These are phyloP conservation scores for Agonopterix arenella DNA, from an alignment of 2,888 invertebrate species.

Conservation along the genomic window DNA sequence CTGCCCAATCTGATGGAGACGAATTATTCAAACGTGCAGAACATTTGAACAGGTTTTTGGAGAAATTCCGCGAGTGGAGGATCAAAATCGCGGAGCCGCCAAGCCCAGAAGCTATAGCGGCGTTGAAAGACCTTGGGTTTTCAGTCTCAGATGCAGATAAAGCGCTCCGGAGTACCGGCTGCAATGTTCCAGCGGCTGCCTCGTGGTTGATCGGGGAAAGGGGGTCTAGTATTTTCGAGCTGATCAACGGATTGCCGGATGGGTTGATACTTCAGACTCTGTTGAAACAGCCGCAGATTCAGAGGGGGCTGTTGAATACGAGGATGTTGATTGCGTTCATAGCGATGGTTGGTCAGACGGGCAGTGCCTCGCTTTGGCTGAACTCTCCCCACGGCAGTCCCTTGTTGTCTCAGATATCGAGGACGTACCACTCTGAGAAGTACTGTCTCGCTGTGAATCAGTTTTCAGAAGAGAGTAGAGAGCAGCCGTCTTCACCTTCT, in stretches of 20 bases:
- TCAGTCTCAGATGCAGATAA: slow-evolving; percentile 44
- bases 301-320: slow-evolving; percentile 59
- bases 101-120: slow-evolving; percentile 39
- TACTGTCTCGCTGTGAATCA: slow-evolving; percentile 68
- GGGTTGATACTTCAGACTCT: slow-evolving; percentile 54
- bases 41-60: slow-evolving; percentile 53
- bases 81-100: slow-evolving; percentile 47
- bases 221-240: slow-evolving; percentile 61
- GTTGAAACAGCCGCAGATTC: slow-evolving; percentile 63
- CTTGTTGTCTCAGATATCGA: slow-evolving; percentile 59
- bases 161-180: slow-evolving; percentile 52
- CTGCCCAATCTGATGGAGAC: slow-evolving; percentile 14
- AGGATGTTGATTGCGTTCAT: slow-evolving; percentile 66
- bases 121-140: slow-evolving; percentile 57
- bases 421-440: slow-evolving; percentile 69
- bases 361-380: slow-evolving; percentile 61
- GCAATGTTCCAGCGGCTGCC: slow-evolving; percentile 63
- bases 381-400: slow-evolving; percentile 68
- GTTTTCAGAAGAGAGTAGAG: slow-evolving; percentile 45
- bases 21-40: slow-evolving; percentile 48
- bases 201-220: slow-evolving; percentile 63
- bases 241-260: slow-evolving; percentile 59
- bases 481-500: slow-evolving; percentile 22
- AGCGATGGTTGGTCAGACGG: slow-evolving; percentile 64
- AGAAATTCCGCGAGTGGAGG: slow-evolving; percentile 60